These are phyloP conservation scores for Penaeus monodon DNA, from an alignment of 2,888 invertebrate species.

Conservation along the genomic window DNA sequence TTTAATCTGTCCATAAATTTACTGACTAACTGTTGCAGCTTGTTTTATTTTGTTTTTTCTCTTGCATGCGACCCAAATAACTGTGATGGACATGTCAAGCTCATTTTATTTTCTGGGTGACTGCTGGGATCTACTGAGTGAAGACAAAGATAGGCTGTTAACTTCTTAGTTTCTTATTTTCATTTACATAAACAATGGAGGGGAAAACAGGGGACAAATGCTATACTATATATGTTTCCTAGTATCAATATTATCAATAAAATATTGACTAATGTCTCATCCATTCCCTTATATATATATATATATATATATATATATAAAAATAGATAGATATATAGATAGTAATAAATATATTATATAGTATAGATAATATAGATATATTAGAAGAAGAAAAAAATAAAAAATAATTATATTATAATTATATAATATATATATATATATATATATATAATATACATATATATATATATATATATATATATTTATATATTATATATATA, in stretches of 20 bases:
- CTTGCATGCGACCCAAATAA: slow-evolving; percentile 6
- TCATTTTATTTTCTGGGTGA: slow-evolving; percentile 41
- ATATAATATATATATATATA: too few relatives aligned
- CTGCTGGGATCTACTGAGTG: slow-evolving; percentile 41
- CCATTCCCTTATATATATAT: slow-evolving; percentile 4
- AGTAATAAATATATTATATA: too few relatives aligned
- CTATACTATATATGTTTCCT: not conserved
- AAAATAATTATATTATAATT: too few relatives aligned
- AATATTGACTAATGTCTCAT: not conserved
- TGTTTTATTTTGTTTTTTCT: slow-evolving; percentile 13
- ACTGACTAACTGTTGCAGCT: slow-evolving; percentile 3
- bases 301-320: not conserved
- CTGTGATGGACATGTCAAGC: slow-evolving; percentile 13
- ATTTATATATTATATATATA: too few relatives aligned
- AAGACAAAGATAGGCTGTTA: slow-evolving; percentile 18
- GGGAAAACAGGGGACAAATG: not conserved
- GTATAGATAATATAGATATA: too few relatives aligned
- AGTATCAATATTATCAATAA: too few relatives aligned
- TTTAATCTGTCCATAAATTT: slow-evolving; percentile 11
- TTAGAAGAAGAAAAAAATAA: too few relatives aligned
- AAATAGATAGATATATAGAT: too few relatives aligned
- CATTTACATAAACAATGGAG: slow-evolving; percentile 4
- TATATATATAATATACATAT: too few relatives aligned
- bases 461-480: too few relatives aligned
- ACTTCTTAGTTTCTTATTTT: not conserved